Percentiles rank a stretch among this genome's conserved stretches.
Evolutionary conservation across 2,888 invertebrate species (phyloP).

Genomic region (Falcaria lacertinaria): DNA sequence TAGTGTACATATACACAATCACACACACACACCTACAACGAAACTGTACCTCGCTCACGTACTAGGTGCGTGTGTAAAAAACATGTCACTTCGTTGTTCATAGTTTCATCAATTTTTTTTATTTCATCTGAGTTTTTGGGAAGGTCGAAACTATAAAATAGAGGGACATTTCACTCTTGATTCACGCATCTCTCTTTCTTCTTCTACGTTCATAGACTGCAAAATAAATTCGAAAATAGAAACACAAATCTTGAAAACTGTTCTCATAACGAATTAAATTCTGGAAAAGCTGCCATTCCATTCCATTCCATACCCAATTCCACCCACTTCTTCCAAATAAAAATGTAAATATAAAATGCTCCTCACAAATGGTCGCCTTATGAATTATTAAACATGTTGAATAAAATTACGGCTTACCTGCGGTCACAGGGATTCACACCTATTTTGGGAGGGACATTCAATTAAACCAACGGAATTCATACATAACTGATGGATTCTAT

Average conservation of each 20-base stretch:
- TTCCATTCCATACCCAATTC: conserved; percentile 28
- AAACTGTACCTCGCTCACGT: too few relatives aligned
- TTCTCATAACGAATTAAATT: conserved; percentile 16
- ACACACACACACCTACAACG: too few relatives aligned
- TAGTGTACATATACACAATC: too few relatives aligned
- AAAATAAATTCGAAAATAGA: too few relatives aligned
- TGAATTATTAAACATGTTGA: conserved; percentile 45
- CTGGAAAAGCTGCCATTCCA: conserved; percentile 29
- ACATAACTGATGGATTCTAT: not conserved
- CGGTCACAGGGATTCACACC: conserved; percentile 23
- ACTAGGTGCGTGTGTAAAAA: too few relatives aligned
- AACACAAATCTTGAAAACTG: not conserved
- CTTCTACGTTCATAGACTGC: too few relatives aligned
- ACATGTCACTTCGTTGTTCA: too few relatives aligned
- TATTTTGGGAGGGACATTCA: conserved; percentile 14
- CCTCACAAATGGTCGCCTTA: conserved; percentile 38
- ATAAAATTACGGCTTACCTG: conserved; percentile 40
- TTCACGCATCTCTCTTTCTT: too few relatives aligned
- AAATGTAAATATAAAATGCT: conserved; percentile 47
- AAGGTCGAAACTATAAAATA: too few relatives aligned
- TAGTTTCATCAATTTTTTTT: too few relatives aligned
- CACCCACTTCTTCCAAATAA: conserved; percentile 36
- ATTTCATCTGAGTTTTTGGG: too few relatives aligned
- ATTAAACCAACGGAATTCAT: conserved; percentile 5
- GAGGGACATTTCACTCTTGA: too few relatives aligned